phyloP scores from a whole-genome alignment of 2,113 vertebrate species.

The Xenopus tropicalis region DNA sequence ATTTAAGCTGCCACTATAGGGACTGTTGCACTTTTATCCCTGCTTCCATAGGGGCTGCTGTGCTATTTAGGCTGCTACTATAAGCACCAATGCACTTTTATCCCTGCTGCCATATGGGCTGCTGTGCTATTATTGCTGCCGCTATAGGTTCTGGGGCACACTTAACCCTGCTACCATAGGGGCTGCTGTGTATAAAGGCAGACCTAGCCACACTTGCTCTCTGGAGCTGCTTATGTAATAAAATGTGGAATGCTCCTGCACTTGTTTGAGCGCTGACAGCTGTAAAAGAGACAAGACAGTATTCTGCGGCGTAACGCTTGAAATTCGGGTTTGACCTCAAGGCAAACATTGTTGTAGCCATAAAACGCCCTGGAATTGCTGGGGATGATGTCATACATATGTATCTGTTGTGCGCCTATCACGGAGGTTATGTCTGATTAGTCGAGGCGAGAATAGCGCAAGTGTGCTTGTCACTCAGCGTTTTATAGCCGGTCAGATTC shows the following conservation, averaged over 20 bases:
- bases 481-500: constrained; percentile 44
- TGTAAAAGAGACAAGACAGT: constrained; percentile 17
- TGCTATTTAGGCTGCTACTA: too few species aligned
- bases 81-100: too few species aligned
- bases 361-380: constrained; percentile 23
- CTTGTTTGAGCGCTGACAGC: constrained; percentile 25
- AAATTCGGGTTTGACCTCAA: constrained; percentile 22
- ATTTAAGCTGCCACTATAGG: too few species aligned
- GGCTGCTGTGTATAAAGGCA: too few species aligned
- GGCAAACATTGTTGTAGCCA: constrained; percentile 16
- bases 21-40: too few species aligned
- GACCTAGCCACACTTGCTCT: neutral
- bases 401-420: constrained; percentile 27
- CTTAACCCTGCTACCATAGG: too few species aligned
- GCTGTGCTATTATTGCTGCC: too few species aligned
- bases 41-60: too few species aligned
- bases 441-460: constrained; percentile 18
- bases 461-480: constrained; percentile 40
- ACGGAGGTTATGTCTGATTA: constrained; percentile 40
- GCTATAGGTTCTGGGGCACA: too few species aligned
- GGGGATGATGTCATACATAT: constrained; percentile 42
- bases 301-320: neutral
- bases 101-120: too few species aligned
- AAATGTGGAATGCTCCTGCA: neutral
- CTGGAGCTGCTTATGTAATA: neutral